Conservation (phyloP, 1,140 invertebrate genomes). For the Drosophila baimaii region DNA sequence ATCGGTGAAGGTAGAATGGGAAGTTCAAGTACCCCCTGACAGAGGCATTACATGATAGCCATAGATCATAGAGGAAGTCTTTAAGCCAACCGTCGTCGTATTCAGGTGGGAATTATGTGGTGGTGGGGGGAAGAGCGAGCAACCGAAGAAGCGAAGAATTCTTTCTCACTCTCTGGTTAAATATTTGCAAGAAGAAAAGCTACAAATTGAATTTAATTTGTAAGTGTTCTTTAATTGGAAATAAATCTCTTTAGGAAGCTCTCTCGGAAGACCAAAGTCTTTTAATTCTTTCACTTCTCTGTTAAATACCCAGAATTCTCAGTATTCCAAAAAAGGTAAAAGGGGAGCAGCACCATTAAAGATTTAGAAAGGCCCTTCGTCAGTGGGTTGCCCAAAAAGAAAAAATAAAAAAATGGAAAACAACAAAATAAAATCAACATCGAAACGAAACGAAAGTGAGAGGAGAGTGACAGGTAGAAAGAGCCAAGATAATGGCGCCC, state of each 20-base stretch:
- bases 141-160: too few relatives aligned
- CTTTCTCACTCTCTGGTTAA: too few relatives aligned
- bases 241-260: neutral
- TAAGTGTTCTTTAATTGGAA: neutral
- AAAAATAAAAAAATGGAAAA: neutral
- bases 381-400: constrained; percentile 19
- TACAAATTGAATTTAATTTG: too few relatives aligned
- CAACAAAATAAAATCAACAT: constrained; percentile 25
- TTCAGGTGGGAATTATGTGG: constrained; percentile 2
- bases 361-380: constrained; percentile 54
- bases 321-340: constrained; percentile 29
- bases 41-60: constrained; percentile 43
- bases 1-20: constrained; percentile 27
- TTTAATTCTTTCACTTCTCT: neutral
- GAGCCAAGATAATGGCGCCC: constrained; percentile 16
- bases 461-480: constrained; percentile 47
- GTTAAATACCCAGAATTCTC: constrained; percentile 21
- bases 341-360: constrained; percentile 45
- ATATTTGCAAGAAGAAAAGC: too few relatives aligned
- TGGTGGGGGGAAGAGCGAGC: too few relatives aligned
- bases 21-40: constrained; percentile 70
- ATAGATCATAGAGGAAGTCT: constrained; percentile 49
- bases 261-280: neutral
- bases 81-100: constrained; percentile 15
- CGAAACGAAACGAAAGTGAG: constrained; percentile 53